Percentiles rank a stretch among this genome's conserved stretches.
phyloP scores from a whole-genome alignment of 2,797 vertebrate species.

The Aratinga solstitialis region DNA sequence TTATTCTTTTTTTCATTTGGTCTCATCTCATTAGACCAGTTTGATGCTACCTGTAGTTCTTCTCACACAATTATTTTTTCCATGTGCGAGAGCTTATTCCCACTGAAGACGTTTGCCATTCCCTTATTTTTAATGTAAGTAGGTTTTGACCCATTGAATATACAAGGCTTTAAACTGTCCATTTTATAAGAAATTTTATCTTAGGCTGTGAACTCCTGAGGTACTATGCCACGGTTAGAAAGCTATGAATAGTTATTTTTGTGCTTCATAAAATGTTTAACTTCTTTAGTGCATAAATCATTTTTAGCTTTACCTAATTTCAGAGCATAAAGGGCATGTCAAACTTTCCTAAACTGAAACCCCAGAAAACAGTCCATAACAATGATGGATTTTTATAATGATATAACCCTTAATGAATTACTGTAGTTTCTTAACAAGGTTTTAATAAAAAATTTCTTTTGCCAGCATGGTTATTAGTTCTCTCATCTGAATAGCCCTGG shows the following conservation, averaged over 20 bases:
- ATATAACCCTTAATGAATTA: slow-evolving; percentile 76
- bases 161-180: slow-evolving; percentile 7
- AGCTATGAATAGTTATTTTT: slow-evolving; percentile 44
- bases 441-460: slow-evolving; percentile 75
- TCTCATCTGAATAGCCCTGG: slow-evolving; percentile 67
- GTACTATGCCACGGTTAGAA: slow-evolving; percentile 19
- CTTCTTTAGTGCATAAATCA: slow-evolving; percentile 56
- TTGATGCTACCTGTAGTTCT: background rate
- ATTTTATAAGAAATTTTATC: background rate
- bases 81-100: background rate
- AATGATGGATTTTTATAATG: slow-evolving; percentile 75
- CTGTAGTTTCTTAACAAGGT: slow-evolving; percentile 70
- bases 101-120: background rate
- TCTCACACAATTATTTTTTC: background rate
- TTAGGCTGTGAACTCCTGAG: slow-evolving; percentile 20
- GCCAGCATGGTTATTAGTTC: slow-evolving; percentile 66
- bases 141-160: slow-evolving; percentile 6
- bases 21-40: background rate
- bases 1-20: background rate
- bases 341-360: slow-evolving; percentile 68
- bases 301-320: slow-evolving; percentile 72
- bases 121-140: slow-evolving; percentile 9
- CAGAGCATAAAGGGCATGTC: slow-evolving; percentile 64
- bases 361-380: slow-evolving; percentile 59
- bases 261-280: slow-evolving; percentile 60